A percentile compares a stretch with the other conserved stretches of the same genome.
Evolutionary conservation across 2,888 invertebrate genomes (phyloP).

Genomic region (Falcaria lacertinaria): DNA sequence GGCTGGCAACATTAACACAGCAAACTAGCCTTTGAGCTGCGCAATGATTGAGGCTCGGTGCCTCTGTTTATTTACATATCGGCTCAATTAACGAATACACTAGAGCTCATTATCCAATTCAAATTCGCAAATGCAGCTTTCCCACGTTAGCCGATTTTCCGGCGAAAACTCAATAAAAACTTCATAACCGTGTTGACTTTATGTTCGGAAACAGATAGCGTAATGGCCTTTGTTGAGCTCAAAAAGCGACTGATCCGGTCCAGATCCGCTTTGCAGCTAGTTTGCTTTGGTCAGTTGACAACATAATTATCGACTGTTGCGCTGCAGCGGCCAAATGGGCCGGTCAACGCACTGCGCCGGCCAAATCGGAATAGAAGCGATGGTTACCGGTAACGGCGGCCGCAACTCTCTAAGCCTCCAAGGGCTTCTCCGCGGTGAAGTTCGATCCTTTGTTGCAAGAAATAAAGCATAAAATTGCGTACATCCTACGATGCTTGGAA

Average conservation of each 20-base stretch:
- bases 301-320: constrained; percentile 66
- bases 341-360: constrained; percentile 48
- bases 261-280: constrained; percentile 67
- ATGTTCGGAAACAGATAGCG: constrained; percentile 65
- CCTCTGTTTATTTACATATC: constrained; percentile 69
- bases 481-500: neutral
- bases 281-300: constrained; percentile 71
- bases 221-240: constrained; percentile 72
- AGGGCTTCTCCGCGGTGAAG: constrained; percentile 24
- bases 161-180: constrained; percentile 65
- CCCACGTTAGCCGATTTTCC: constrained; percentile 67
- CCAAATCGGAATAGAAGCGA: constrained; percentile 40
- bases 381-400: constrained; percentile 13
- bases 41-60: constrained; percentile 52
- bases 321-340: constrained; percentile 47
- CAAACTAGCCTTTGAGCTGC: constrained; percentile 52
- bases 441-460: constrained; percentile 5
- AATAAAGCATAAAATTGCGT: constrained; percentile 14
- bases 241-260: constrained; percentile 73
- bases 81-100: constrained; percentile 70
- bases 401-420: constrained; percentile 27
- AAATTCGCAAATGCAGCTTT: constrained; percentile 66
- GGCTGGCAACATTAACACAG: constrained; percentile 49
- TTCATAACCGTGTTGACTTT: constrained; percentile 75
- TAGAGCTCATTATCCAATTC: constrained; percentile 68